A percentile compares a stretch with the other conserved stretches of the same genome.
Conservation (phyloP, 1,140 invertebrate genomes). For the Ericerus pela region DNA sequence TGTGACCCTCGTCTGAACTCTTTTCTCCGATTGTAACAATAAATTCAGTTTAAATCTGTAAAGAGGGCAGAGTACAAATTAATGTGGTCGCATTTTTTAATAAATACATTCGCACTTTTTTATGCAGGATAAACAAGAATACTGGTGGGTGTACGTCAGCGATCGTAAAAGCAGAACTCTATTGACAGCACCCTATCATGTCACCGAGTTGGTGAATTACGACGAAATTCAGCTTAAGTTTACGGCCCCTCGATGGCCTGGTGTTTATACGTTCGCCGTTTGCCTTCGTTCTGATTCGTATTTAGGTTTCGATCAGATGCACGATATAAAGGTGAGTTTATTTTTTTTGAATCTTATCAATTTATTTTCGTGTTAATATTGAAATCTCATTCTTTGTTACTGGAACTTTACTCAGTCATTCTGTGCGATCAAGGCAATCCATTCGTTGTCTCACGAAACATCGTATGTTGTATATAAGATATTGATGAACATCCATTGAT, state of each 20-base stretch:
- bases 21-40: not conserved
- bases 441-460: too few species aligned
- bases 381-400: too few species aligned
- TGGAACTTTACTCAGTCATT: too few species aligned
- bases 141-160: slow-evolving; percentile 97
- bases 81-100: not conserved
- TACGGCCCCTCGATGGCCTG: slow-evolving; percentile 83
- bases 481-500: too few species aligned
- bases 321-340: slow-evolving; percentile 66
- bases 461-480: too few species aligned
- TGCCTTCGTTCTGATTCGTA: slow-evolving; percentile 92
- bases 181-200: slow-evolving; percentile 76
- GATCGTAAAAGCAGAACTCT: slow-evolving; percentile 82
- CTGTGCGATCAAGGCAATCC: too few species aligned
- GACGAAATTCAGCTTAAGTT: slow-evolving; percentile 89
- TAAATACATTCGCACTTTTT: slow-evolving; percentile 12
- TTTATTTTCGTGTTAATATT: too few species aligned
- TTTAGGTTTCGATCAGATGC: slow-evolving; percentile 74
- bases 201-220: slow-evolving; percentile 63
- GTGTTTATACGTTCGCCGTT: slow-evolving; percentile 85
- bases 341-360: slow-evolving; percentile 9
- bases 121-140: slow-evolving; percentile 83
- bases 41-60: too few species aligned
- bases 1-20: too few species aligned
- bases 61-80: too few species aligned